Evolutionary conservation across 2,797 vertebrate species (phyloP), one percentile per base, ranked within the genome.

Genomic region (Scyliorhinus canicula): DNA sequence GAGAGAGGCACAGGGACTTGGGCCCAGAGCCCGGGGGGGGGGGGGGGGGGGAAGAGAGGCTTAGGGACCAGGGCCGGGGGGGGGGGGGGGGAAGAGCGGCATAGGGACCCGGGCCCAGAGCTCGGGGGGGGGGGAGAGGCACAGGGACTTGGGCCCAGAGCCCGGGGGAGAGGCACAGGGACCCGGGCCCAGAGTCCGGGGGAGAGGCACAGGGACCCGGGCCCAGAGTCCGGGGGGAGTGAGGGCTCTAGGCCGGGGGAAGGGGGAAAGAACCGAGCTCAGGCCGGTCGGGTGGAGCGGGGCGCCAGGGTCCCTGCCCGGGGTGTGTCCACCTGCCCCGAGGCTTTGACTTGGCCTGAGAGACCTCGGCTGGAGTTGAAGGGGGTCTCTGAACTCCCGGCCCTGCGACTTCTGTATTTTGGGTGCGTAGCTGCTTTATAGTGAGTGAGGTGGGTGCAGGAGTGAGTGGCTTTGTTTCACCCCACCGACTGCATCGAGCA

Each of bases 391-490:
- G 28, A 16, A n/a, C 74, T 14, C 35, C 71, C 35, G 74, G 14
- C 35, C n/a, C n/a, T 8, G 16, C 7, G 31, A 7, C 86, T 63
- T 88, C 28, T 28, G 0, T 44, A 47, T 8, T 82, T 63, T 63
- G 88, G 28, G n/a, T 91, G 14, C 88, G 35, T 7, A 91, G 60
- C 24, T 65, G 21, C n/a, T 40, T 91, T 91, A 1, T 44, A n/a
- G 8, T 91, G 57, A 44, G n/a, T 40, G 88, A 63, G 28, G 52
- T 40, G 57, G 31, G 5, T 1, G 85, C 50, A 57, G 50, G 5
- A 57, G 55, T 52, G 57, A 14, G n/a, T n/a, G 28, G 84, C n/a
- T 90, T 60, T 90, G 86, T 90, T 90, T 90, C 52, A 90, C 52
- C n/a, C n/a, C n/a, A 44, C 8, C 65, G 57, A 63, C 88, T 90